Base-by-base conservation (phyloP, 2,113 vertebrate genomes). In the Aramus guarauna region DNA sequence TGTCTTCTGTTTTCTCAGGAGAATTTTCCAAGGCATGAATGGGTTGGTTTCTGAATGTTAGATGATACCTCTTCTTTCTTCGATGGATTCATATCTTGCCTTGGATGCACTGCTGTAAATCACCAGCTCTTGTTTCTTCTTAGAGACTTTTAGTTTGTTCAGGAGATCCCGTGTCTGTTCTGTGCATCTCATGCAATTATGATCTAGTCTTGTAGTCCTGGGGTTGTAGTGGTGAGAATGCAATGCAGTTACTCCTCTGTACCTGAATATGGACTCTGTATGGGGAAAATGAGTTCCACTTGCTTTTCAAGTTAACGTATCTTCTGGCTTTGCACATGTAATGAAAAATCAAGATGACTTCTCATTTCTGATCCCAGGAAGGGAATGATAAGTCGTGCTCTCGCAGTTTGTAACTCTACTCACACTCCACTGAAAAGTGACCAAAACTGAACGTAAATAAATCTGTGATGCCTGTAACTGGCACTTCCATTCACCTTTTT, bases 381-480 rank as follows among this genome's bases (percentile, higher is more conserved):
- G 14, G 50, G 13, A 69, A 41, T 34, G 14, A 79, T 26, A 72
- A 72, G 55, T 56, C 12, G 5, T 23, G 9, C 6, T 76, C 9
- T 26, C 4, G 3, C 22, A 17, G 59, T 84, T 84, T 71, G 26
- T 81, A 55, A 34, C 41, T 77, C 15, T 53, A 12, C 10, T 39
- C 41, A 30, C 37, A 74, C 41, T 74, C 47, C 41, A 55, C 23
- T 6, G 16, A 91, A 22, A 20, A 27, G 27, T 48, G 73, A 85
- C 37, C 0, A 0, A 50, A 93, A 47, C 43, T 63, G 0, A 1
- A 9, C 3, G 5, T 75, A 68, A 85, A 52, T 52, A 85, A 72
- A 56, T 6, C 9, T 90, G 13, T 88, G 45, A 36, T 81, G 62
- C 41, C 29, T 85, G 12, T 52, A 32, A 56, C 1, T 55, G 27